Evolutionary conservation across 2,113 vertebrate species (phyloP).

Genomic region (Trogon melanurus): DNA sequence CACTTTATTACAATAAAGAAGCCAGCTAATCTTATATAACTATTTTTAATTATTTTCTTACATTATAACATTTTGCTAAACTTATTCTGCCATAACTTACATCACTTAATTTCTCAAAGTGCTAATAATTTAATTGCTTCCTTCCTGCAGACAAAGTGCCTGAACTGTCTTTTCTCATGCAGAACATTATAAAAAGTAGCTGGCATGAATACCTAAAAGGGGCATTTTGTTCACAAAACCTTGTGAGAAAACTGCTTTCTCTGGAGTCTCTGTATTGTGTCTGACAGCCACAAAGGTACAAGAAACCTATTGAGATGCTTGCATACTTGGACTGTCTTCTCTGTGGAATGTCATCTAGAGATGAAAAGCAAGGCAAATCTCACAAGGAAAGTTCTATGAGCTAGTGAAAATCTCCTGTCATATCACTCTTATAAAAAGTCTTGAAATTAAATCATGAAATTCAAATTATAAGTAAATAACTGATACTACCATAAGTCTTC

Average conservation of each 20-base stretch:
- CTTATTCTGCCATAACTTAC: constrained; percentile 79
- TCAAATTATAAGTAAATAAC: neutral
- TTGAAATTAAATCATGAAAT: neutral
- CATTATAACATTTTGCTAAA: constrained; percentile 79
- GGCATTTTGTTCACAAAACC: constrained; percentile 18
- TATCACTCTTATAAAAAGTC: no score
- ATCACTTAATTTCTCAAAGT: constrained; percentile 83
- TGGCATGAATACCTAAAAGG: constrained; percentile 73
- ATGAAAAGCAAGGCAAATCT: neutral
- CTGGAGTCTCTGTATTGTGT: neutral
- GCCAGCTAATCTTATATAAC: constrained; percentile 77
- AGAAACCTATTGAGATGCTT: neutral
- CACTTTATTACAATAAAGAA: constrained; percentile 78
- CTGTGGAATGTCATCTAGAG: neutral
- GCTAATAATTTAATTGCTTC: constrained; percentile 85
- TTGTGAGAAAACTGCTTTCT: constrained; percentile 44
- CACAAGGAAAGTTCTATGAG: neutral
- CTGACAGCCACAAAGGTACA: neutral
- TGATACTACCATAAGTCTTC: neutral
- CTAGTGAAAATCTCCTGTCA: neutral
- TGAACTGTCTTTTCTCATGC: constrained; percentile 44
- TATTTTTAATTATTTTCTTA: constrained; percentile 85
- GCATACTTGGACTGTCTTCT: neutral
- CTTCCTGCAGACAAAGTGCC: constrained; percentile 81
- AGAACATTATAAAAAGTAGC: constrained; percentile 65